Evolutionary conservation across 2,888 invertebrate species (phyloP), one percentile per base, ranked within the genome.

Genomic region (Drosophila tripunctata): DNA sequence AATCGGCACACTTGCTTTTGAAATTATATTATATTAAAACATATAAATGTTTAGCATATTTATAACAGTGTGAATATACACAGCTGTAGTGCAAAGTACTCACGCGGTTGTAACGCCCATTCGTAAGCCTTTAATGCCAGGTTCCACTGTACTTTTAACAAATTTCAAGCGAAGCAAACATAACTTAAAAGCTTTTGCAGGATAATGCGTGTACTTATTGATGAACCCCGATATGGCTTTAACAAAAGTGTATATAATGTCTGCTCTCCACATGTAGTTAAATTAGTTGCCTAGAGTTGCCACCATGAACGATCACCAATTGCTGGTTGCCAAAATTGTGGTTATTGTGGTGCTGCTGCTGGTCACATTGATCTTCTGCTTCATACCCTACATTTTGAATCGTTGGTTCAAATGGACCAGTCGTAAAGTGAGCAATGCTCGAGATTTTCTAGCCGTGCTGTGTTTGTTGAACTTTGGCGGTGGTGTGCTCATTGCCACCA

Each of bases 401-500:
- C 94, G 92, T 78, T 93, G 93, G 90, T 93, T 95, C 80, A 93
- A 93, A 36, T 94, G 94, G 94, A 93, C 93, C 2, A 47, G 48
- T 2, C 79, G 88, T 0, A 77, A 65, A 12, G 75, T 87, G 52
- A 71, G 80, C 22, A 87, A 88, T 68, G 81, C 90, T 0, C 80
- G 89, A 7, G 89, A 90, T 0, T 89, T 89, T 7, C 89, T 78
- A 31, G 82, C 93, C 8, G 94, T 95, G 7, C 92, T 93, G 81
- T 91, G 94, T n/a, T 90, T 96, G 27, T 91, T 96, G 10, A 94
- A 96, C 4, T 95, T 96, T 74, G 96, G 96, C 8, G 96, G 96
- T 10, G 96, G 96, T n/a, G 96, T 96, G 0, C 92, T 96, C 10
- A 92, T 96, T 44, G 94, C 95, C 67, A 96, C 96, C 1, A 96